Evolutionary conservation across 2,113 vertebrate genomes (phyloP).

Genomic region (Probosciger aterrimus): DNA sequence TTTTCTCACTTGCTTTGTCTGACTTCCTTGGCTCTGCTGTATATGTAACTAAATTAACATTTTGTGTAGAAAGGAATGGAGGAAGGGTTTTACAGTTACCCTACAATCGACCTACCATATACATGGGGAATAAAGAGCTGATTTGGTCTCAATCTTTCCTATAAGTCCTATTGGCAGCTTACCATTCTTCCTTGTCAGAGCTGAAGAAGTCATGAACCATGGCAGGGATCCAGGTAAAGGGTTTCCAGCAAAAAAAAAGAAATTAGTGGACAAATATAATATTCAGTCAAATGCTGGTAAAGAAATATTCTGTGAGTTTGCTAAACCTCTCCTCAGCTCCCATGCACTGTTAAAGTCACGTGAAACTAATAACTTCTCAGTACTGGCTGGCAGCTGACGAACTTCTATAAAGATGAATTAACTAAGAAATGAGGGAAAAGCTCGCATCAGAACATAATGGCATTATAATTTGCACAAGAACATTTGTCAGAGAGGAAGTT

Average conservation of each 20-base stretch:
- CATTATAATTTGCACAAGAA: slow-evolving; percentile 60
- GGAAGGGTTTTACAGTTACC: background rate
- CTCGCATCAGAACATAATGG: slow-evolving; percentile 42
- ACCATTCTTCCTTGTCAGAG: background rate
- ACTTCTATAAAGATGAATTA: slow-evolving; percentile 45
- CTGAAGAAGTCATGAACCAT: background rate
- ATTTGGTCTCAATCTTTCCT: background rate
- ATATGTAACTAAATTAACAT: background rate
- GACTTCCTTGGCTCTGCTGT: background rate
- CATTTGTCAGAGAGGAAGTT: slow-evolving; percentile 64
- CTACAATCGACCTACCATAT: background rate
- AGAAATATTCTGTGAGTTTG: slow-evolving; percentile 6
- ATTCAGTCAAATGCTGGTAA: background rate
- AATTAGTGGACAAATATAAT: background rate
- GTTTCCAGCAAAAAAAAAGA: slow-evolving; percentile 1
- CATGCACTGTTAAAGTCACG: slow-evolving; percentile 18
- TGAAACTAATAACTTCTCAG: slow-evolving; percentile 38
- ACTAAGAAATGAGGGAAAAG: slow-evolving; percentile 33
- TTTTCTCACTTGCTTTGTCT: background rate
- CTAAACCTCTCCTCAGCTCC: slow-evolving; percentile 14
- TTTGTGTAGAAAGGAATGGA: background rate
- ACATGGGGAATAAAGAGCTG: background rate
- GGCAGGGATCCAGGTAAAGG: background rate
- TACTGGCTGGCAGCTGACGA: slow-evolving; percentile 26
- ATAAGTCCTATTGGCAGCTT: background rate